Percentiles rank a stretch among this genome's conserved stretches.
These are phyloP conservation scores for Pelodiscus sinensis DNA, from an alignment of 2,113 vertebrate genomes.

Conservation along the genomic window DNA sequence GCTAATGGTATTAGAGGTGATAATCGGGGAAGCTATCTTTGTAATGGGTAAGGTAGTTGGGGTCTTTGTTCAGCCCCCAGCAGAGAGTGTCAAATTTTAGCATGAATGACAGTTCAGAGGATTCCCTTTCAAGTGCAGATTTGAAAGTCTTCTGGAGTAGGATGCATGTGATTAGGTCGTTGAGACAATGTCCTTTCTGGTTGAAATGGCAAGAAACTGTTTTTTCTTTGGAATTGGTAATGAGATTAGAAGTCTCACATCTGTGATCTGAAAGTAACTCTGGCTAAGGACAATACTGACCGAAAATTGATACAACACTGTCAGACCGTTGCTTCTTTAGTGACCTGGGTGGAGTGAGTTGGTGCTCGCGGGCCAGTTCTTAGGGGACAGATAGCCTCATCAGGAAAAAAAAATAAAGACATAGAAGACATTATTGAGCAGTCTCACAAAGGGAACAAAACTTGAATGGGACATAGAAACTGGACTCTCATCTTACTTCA, in stretches of 20 bases:
- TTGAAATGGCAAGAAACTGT: too few species aligned
- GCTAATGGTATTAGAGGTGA: too few species aligned
- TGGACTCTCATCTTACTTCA: neutral
- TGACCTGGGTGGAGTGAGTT: neutral
- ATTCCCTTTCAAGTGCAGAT: too few species aligned
- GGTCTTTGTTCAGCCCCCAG: too few species aligned
- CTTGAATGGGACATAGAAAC: neutral
- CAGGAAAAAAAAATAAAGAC: neutral
- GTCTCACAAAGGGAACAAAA: neutral
- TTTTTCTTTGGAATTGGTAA: neutral
- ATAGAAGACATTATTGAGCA: neutral
- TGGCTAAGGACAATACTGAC: neutral
- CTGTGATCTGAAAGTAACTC: neutral
- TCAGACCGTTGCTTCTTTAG: neutral
- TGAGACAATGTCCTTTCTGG: too few species aligned
- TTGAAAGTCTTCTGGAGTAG: too few species aligned
- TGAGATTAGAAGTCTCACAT: neutral
- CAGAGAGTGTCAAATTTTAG: too few species aligned
- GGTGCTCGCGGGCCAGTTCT: neutral
- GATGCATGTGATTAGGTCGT: too few species aligned
- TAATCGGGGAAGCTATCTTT: too few species aligned
- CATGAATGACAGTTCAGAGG: too few species aligned
- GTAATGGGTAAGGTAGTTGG: too few species aligned
- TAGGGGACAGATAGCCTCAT: neutral
- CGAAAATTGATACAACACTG: neutral